These are phyloP conservation scores for Sesia bembeciformis DNA, from an alignment of 2,888 invertebrate genomes.

Conservation along the genomic window DNA sequence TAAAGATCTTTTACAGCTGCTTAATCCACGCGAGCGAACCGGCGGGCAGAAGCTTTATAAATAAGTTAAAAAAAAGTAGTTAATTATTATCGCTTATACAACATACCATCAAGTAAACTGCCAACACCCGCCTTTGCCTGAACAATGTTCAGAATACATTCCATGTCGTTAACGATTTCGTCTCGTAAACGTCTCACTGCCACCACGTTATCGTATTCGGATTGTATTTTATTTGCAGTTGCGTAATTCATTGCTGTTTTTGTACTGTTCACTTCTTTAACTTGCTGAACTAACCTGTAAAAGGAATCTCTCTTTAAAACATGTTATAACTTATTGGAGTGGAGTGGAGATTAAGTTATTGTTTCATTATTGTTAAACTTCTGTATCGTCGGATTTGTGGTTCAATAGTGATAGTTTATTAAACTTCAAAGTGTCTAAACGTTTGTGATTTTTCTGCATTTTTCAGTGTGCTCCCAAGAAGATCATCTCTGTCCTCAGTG, in stretches of 20 bases:
- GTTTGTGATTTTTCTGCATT: too few relatives aligned
- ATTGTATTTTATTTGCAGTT: conserved; percentile 83
- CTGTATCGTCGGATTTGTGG: too few relatives aligned
- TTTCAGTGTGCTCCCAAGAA: too few relatives aligned
- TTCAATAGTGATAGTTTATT: too few relatives aligned
- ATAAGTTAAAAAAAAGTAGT: too few relatives aligned
- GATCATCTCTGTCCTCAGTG: too few relatives aligned
- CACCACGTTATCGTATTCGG: conserved; percentile 87
- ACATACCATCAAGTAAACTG: conserved; percentile 23
- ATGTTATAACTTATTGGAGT: not conserved
- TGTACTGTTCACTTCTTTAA: conserved; percentile 81
- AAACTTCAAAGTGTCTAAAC: too few relatives aligned
- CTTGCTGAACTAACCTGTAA: conserved; percentile 83
- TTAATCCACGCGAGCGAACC: too few relatives aligned
- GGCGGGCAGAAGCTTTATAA: too few relatives aligned
- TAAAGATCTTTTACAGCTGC: too few relatives aligned
- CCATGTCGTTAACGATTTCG: conserved; percentile 86
- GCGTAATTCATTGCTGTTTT: conserved; percentile 68
- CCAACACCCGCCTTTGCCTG: conserved; percentile 72
- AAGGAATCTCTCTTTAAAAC: not conserved
- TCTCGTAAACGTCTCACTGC: conserved; percentile 84
- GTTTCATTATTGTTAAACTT: too few relatives aligned
- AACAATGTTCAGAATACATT: conserved; percentile 80
- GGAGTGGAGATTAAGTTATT: too few relatives aligned
- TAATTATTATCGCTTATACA: not conserved